These are phyloP conservation scores for Peromyscus aztecus DNA, from an alignment of 2,797 vertebrate species.

Conservation along the genomic window DNA sequence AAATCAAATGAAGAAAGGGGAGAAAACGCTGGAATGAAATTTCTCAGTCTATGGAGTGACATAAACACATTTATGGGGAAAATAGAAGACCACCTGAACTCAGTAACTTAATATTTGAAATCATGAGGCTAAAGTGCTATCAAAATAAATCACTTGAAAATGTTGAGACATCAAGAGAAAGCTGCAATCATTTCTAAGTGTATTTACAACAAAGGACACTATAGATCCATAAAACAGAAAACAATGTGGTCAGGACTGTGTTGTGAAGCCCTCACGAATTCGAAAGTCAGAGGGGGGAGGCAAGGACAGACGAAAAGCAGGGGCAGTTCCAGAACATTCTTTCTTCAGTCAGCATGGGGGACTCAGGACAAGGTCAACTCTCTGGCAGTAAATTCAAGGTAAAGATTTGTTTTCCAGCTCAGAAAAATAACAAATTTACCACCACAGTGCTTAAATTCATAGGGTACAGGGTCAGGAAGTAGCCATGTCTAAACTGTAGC, in stretches of 20 bases:
- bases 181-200: conserved; percentile 71
- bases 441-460: conserved; percentile 15
- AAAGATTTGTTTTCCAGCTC: conserved; percentile 54
- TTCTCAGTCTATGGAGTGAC: conserved; percentile 76
- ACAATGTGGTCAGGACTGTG: not conserved
- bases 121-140: conserved; percentile 85
- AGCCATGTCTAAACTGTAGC: not conserved
- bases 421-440: conserved; percentile 60
- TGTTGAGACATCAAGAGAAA: conserved; percentile 73
- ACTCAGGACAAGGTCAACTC: conserved; percentile 54
- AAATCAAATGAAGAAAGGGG: conserved; percentile 82
- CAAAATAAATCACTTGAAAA: conserved; percentile 87
- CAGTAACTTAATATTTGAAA: conserved; percentile 86
- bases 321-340: not conserved
- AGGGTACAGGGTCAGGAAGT: not conserved
- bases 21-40: conserved; percentile 76
- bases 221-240: conserved; percentile 64
- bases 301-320: conserved; percentile 36
- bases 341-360: conserved; percentile 43
- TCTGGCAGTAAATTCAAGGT: conserved; percentile 62
- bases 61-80: conserved; percentile 78
- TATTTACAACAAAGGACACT: conserved; percentile 73
- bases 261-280: not conserved
- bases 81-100: conserved; percentile 72
- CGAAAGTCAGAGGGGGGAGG: conserved; percentile 23